A percentile compares a stretch with the other conserved stretches of the same genome.
Conservation (phyloP, 2,888 invertebrate genomes). For the Plagodis dolabraria region DNA sequence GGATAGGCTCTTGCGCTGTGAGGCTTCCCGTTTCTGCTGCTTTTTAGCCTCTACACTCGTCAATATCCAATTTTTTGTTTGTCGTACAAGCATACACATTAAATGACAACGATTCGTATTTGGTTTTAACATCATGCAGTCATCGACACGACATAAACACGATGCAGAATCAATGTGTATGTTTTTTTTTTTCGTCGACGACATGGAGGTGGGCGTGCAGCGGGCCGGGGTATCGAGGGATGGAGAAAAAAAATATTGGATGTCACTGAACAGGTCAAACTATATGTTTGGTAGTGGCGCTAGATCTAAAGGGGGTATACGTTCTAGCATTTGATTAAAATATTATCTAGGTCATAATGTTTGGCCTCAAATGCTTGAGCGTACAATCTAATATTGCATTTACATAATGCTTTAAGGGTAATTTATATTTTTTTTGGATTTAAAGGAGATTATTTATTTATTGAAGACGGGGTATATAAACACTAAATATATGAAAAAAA, state of each 20-base stretch:
- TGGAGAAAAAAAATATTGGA: conserved; percentile 80
- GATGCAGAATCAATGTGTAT: conserved; percentile 78
- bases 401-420: conserved; percentile 70
- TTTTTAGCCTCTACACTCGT: conserved; percentile 95
- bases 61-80: conserved; percentile 56
- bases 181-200: conserved; percentile 77
- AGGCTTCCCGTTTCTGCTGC: conserved; percentile 91
- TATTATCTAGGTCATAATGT: conserved; percentile 5
- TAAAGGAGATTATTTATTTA: conserved; percentile 75
- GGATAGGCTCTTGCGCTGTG: conserved; percentile 90
- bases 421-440: conserved; percentile 47
- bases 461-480: conserved; percentile 48
- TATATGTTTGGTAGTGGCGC: conserved; percentile 65
- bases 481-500: conserved; percentile 39
- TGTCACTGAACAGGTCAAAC: conserved; percentile 83
- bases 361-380: conserved; percentile 59
- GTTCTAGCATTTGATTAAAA: conserved; percentile 54
- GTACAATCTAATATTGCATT: conserved; percentile 66
- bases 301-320: conserved; percentile 64
- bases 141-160: conserved; percentile 82
- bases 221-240: conserved; percentile 75
- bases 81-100: conserved; percentile 73
- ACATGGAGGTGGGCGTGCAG: conserved; percentile 79
- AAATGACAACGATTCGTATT: conserved; percentile 67
- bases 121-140: conserved; percentile 82